Evolutionary conservation across 53 echinoderm and acorn worm genomes (phyloP), one percentile per base, ranked within the genome.

Genomic region (Stichopus horrens): DNA sequence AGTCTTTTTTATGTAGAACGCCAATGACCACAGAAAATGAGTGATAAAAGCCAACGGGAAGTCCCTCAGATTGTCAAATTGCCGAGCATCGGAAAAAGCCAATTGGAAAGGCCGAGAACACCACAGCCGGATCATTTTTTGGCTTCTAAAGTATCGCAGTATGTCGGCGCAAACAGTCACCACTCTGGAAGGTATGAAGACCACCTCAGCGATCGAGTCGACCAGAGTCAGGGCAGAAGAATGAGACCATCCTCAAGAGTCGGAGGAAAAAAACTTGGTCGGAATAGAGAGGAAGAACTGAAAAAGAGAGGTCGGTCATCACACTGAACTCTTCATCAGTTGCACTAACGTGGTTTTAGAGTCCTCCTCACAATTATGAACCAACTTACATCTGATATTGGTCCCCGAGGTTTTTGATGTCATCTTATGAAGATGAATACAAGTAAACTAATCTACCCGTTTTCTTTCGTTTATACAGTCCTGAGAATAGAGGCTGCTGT

Each of bases 241-340:
- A 19, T 79, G 52, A 10, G 79, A 79, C 55, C 79, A 5, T 55
- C 53, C 19, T 79, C 79, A 14, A 53, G 54, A 55, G 55, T 53
- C 7, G 79, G 79, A 7, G 63, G 63, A 19, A 11, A 54, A 79
- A 53, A 79, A 55, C 7, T 79, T 55, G 19, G 19, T 54, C 51
- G 79, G 53, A 79, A 53, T 4, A 51, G 79, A 18, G 52, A 79
- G 54, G 79, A 79, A 79, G 79, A 79, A 54, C 55, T 79, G 5
- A 79, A 19, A 8, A 77, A 54, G 18, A 79, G 79, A 79, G 79
- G 79, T 79, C 16, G 16, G 55, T 77, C 37, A 37, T 37, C 37
- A 37, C 37, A 37, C 37, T 37, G 37, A 37, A 37, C 2, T 37
- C 37, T 1, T 37, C 37, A 37, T 37, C 37, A 37, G 37, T 37